Base-by-base conservation (phyloP, 92 coral and sea anemone species). In the Bergia sp. region DNA sequence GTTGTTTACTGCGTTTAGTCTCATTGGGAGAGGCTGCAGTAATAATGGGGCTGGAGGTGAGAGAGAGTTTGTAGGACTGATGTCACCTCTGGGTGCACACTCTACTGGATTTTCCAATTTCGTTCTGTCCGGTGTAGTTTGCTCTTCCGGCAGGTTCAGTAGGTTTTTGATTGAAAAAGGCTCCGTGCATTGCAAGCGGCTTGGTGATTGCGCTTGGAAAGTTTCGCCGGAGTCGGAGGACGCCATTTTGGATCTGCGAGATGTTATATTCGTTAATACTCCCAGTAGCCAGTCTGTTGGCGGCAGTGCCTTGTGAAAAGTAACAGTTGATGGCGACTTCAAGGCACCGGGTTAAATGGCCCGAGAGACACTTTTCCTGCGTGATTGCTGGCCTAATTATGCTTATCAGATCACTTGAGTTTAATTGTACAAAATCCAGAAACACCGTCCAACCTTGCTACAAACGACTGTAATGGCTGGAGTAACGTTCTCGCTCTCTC, bases 151-250 rank as follows among this genome's bases (percentile, higher is more conserved):
- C 57, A 90, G 82, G 78, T 90, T 77, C 36, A 90, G 85, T 23
- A 90, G 47, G 18, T 82, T 87, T 90, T 82, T 88, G 57, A 90
- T 90, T 87, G 92, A 90, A 90, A 90, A 90, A 72, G 87, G 74
- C 18, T 74, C 79, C 77, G 78, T 36, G 47, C 36, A 71, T 84
- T 69, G 87, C 66, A 67, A 84, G 87, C 66, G 87, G 42, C 65
- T 84, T 20, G 66, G 44, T 38, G 77, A 45, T 45, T 43, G 45
- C 47, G 11, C 65, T 13, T 36, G 77, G 71, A 45, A 84, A 84
- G 16, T 84, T 44, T 21, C 79, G 37, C 38, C 78, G 21, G 79
- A 71, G 75, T 23, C n/a, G 29, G 41, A 43, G 7, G 87, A 10
- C 58, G 87, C 87, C 87, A 84, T 84, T 49, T 84, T 84, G 65